Evolutionary conservation across 2,113 vertebrate genomes (phyloP).

Genomic region (Hystrix cristata): DNA sequence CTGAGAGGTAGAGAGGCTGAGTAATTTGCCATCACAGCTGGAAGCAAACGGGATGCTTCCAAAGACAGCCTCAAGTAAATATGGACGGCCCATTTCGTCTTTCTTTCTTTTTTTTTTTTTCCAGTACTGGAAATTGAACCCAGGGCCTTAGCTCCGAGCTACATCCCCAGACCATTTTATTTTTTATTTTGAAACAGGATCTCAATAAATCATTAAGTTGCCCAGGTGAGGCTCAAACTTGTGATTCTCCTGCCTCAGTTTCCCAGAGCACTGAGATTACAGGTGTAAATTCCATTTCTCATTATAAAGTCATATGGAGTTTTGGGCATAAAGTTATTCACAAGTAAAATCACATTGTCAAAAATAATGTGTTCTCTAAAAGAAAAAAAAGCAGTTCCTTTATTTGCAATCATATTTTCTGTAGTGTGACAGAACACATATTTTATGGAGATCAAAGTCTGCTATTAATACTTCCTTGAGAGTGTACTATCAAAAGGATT

Average conservation of each 20-base stretch:
- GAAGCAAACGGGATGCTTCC: background rate
- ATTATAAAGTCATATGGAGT: background rate
- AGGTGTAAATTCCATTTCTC: background rate
- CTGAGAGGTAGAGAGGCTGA: background rate
- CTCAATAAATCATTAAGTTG: background rate
- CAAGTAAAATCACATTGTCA: conserved; percentile 35
- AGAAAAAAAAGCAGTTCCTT: conserved; percentile 15
- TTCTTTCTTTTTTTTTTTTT: background rate
- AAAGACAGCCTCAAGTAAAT: background rate
- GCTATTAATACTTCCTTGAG: background rate
- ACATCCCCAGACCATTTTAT: background rate
- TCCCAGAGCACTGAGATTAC: background rate
- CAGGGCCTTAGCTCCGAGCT: background rate
- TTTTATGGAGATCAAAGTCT: conserved; percentile 27
- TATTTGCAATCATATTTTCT: conserved; percentile 37
- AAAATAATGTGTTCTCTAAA: conserved; percentile 27
- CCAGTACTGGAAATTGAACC: background rate
- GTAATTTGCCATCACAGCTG: background rate
- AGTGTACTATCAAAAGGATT: background rate
- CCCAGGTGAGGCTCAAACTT: background rate
- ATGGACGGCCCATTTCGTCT: background rate
- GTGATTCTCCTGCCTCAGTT: background rate
- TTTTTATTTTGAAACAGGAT: background rate
- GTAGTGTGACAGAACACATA: background rate
- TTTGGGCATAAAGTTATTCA: background rate